A percentile compares a stretch with the other conserved stretches of the same genome.
Evolutionary conservation across 1,140 invertebrate species (phyloP).

Genomic region (Pseudomyrmex pallidus): DNA sequence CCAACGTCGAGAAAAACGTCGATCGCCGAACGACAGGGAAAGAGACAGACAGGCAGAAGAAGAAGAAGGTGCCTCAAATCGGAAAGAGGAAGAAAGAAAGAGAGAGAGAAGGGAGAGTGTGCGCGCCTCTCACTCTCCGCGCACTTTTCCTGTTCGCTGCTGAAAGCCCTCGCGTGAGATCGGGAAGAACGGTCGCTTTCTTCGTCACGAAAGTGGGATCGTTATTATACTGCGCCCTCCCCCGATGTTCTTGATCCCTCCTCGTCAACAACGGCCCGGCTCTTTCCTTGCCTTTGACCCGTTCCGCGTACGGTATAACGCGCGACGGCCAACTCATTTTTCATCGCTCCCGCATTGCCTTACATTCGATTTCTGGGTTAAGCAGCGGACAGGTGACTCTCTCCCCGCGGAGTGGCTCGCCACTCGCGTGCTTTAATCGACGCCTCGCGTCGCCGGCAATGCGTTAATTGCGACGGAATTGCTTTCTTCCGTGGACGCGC

Average conservation of each 20-base stretch:
- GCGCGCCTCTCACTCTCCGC: conserved; percentile 49
- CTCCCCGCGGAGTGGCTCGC: too few relatives aligned
- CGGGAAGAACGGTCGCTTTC: conserved; percentile 53
- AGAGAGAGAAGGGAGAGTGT: conserved; percentile 31
- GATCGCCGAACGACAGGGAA: neutral
- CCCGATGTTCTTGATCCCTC: conserved; percentile 5
- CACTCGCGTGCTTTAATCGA: conserved; percentile 35
- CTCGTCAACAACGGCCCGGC: neutral
- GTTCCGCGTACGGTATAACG: neutral
- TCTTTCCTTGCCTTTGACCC: conserved; percentile 41
- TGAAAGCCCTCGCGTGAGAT: conserved; percentile 29
- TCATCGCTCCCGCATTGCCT: conserved; percentile 21
- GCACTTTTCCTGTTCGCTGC: conserved; percentile 37
- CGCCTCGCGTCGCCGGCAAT: conserved; percentile 18
- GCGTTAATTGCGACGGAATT: conserved; percentile 51
- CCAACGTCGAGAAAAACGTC: conserved; percentile 16
- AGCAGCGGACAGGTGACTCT: conserved; percentile 35
- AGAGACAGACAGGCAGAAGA: neutral
- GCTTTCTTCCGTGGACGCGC: conserved; percentile 35
- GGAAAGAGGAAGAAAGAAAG: neutral
- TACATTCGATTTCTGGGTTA: conserved; percentile 49
- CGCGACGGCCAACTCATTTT: conserved; percentile 22
- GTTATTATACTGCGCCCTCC: conserved; percentile 6
- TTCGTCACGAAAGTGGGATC: conserved; percentile 47
- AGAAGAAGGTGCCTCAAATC: neutral